phyloP scores from a whole-genome alignment of 2,888 invertebrate species.

The Scaptomyza polygonia region DNA sequence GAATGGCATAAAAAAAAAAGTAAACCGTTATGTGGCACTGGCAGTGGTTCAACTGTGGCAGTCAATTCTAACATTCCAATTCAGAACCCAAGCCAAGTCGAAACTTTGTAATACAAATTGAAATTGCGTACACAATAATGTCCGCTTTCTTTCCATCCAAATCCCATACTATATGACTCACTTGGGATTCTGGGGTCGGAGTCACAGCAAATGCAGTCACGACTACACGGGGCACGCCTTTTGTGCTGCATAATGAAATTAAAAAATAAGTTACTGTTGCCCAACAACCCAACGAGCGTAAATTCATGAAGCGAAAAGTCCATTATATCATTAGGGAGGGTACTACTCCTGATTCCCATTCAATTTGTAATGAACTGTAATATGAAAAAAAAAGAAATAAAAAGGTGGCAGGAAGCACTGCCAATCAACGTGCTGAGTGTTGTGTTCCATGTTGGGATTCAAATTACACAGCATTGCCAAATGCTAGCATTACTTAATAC shows the following conservation, averaged over 20 bases:
- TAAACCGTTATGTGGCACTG: conserved; percentile 46
- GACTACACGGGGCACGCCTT: conserved; percentile 57
- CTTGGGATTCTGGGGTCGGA: conserved; percentile 9
- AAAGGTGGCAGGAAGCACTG: conserved; percentile 51
- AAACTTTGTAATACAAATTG: conserved; percentile 68
- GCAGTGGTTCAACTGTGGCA: conserved; percentile 28
- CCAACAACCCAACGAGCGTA: conserved; percentile 36
- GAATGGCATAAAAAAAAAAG: conserved; percentile 54
- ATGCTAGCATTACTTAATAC: conserved; percentile 51
- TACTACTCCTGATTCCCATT: conserved; percentile 27
- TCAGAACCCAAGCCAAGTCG: conserved; percentile 9
- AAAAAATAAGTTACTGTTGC: conserved; percentile 83
- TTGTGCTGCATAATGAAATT: conserved; percentile 83
- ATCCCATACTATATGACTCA: neutral
- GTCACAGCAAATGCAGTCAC: conserved; percentile 27
- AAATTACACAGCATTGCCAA: conserved; percentile 71
- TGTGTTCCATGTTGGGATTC: conserved; percentile 63
- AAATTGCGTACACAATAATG: too few relatives aligned
- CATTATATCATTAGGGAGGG: conserved; percentile 80
- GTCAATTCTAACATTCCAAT: conserved; percentile 30
- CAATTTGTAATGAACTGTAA: conserved; percentile 26
- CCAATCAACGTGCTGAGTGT: conserved; percentile 46
- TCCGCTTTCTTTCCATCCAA: neutral
- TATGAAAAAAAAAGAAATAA: neutral
- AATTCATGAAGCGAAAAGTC: conserved; percentile 66